Base-by-base conservation (phyloP, 2,113 vertebrate species). In the Emberiza fucata region DNA sequence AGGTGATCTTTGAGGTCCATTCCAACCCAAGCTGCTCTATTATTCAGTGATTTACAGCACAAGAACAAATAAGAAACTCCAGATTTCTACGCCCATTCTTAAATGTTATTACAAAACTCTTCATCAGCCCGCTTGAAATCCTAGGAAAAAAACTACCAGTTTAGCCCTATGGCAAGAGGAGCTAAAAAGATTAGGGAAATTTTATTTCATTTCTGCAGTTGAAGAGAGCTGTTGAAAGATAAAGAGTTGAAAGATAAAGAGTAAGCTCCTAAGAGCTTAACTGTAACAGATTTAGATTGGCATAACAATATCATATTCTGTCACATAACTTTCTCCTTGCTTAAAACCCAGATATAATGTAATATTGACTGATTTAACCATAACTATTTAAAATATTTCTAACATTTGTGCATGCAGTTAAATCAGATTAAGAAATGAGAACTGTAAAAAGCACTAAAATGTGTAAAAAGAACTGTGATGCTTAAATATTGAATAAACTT, bases 121-220 rank as follows among this genome's bases (percentile, higher is more conserved):
- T 48, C 11, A 18, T 51, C 31, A 88, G 18, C 14, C 9, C 47
- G 6, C 23, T 69, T 81, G 88, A 88, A 88, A 94, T 92, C 33
- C 50, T 53, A 83, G 37, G 66, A 70, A 82, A 96, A 96, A 92
- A 92, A 64, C 54, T 68, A 94, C 37, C 64, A 93, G 31, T 63
- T 91, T 75, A 89, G 14, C 27, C 63, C 11, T 51, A 45, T 81
- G 72, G 76, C 50, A 90, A 96, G 88, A n/a, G 28, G 96, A 6
- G 12, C 6, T 77, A 45, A 59, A 75, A 92, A 93, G 60, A 92
- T 81, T 90, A 95, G 64, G 50, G 31, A 83, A 84, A 78, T 94
- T 78, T 94, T 18, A 86, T 87, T 90, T 94, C 84, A 94, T 92
- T 93, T 65, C 66, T 77, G 8, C 29, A 81, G 17, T 70, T 95